Percentiles rank a stretch among this genome's conserved stretches.
Conservation (phyloP, 2,888 invertebrate genomes). For the Heteropelma amictum region DNA sequence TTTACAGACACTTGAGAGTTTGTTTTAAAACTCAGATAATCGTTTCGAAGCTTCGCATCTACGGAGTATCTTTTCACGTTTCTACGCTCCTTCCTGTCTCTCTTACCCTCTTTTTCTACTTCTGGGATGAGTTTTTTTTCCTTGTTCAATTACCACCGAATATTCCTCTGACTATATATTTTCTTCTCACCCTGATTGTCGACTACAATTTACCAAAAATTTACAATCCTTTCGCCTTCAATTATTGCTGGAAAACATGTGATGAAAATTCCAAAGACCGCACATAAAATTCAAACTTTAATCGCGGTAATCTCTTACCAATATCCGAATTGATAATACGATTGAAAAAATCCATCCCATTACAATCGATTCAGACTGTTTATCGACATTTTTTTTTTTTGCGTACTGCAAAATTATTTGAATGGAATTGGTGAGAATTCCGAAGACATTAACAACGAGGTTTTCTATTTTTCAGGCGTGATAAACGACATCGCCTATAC, state of each 20-base stretch:
- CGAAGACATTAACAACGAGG: constrained; percentile 2
- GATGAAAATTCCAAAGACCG: constrained; percentile 26
- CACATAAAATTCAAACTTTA: background rate
- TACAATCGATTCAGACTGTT: no score
- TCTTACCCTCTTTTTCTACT: background rate
- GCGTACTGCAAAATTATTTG: background rate
- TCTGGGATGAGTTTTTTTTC: background rate
- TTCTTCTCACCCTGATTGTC: constrained; percentile 18
- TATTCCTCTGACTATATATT: constrained; percentile 45
- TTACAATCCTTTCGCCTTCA: constrained; percentile 45
- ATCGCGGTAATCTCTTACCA: no score
- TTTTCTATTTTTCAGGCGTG: constrained; percentile 21
- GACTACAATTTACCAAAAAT: constrained; percentile 36
- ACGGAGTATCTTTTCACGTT: constrained; percentile 48
- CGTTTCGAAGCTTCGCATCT: constrained; percentile 69
- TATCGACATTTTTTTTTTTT: background rate
- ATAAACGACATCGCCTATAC: constrained; percentile 6
- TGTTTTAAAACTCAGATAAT: constrained; percentile 77
- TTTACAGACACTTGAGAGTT: constrained; percentile 77
- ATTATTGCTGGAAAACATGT: constrained; percentile 57
- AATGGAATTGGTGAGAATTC: background rate
- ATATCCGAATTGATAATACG: constrained; percentile 5
- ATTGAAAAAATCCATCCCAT: no score
- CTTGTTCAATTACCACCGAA: constrained; percentile 32
- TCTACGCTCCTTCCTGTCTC: constrained; percentile 6